Conservation (phyloP, 2,888 invertebrate genomes). For the Synergus japonicus region DNA sequence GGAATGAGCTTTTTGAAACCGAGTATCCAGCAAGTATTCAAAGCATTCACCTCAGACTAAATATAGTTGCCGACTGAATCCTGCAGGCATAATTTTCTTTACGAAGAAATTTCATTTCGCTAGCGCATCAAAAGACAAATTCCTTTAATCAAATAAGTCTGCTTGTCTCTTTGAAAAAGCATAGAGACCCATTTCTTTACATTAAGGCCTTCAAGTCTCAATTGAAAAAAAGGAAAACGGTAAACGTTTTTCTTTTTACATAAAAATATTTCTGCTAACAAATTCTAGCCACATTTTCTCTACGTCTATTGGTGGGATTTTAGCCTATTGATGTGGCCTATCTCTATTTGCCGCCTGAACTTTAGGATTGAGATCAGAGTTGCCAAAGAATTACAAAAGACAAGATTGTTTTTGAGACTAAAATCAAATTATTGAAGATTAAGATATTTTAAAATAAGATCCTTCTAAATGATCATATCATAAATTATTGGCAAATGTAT, state of each 20-base stretch:
- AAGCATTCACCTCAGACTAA: constrained; percentile 35
- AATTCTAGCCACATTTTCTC: too few species aligned
- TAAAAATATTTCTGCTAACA: not conserved
- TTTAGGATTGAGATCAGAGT: too few species aligned
- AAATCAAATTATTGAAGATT: too few species aligned
- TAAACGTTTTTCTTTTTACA: not conserved
- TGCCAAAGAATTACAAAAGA: too few species aligned
- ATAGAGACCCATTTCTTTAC: not conserved
- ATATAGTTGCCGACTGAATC: constrained; percentile 12
- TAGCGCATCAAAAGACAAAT: not conserved
- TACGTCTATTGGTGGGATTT: too few species aligned
- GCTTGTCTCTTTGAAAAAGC: not conserved
- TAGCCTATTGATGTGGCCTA: too few species aligned
- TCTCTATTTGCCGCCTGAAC: too few species aligned
- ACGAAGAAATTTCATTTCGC: constrained; percentile 27
- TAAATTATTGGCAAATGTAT: too few species aligned
- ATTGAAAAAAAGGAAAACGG: not conserved
- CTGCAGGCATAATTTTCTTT: constrained; percentile 28
- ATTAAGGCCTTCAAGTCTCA: not conserved
- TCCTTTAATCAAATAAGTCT: not conserved
- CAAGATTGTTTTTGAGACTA: too few species aligned
- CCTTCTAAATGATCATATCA: too few species aligned
- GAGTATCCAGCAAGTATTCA: constrained; percentile 35
- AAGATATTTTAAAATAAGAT: too few species aligned
- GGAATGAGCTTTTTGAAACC: constrained; percentile 47